A percentile compares a stretch with the other conserved stretches of the same genome.
Evolutionary conservation across 2,888 invertebrate genomes (phyloP).

Genomic region (Hylaea fasciaria): DNA sequence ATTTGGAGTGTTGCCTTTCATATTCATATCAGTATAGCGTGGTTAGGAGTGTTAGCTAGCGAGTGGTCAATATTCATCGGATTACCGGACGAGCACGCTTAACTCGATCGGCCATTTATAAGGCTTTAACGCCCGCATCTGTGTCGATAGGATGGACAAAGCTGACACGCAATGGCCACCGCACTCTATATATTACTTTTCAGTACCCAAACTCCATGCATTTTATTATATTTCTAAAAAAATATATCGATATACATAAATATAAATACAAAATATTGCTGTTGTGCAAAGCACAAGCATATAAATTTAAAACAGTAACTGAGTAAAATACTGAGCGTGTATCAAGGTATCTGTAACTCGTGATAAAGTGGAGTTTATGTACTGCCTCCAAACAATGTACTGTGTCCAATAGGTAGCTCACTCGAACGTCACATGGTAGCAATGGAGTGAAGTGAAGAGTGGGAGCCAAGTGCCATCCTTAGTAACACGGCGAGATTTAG

Average conservation of each 20-base stretch:
- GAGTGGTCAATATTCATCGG: constrained; percentile 27
- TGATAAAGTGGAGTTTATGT: too few relatives aligned
- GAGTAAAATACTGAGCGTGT: too few relatives aligned
- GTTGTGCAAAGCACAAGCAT: not conserved
- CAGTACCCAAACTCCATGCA: not conserved
- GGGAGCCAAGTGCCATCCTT: not conserved
- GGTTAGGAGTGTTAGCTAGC: not conserved
- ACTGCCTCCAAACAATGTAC: too few relatives aligned
- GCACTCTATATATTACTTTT: not conserved
- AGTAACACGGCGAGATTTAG: not conserved
- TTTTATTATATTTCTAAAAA: too few relatives aligned
- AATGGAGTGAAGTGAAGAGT: constrained; percentile 5
- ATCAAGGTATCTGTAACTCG: too few relatives aligned
- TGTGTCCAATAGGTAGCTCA: too few relatives aligned
- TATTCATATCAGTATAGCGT: not conserved
- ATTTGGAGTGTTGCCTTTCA: not conserved
- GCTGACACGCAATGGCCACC: constrained; percentile 10
- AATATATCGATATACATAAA: too few relatives aligned
- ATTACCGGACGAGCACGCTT: constrained; percentile 20
- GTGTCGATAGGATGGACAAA: constrained; percentile 16
- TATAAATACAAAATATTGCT: too few relatives aligned
- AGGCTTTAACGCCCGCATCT: constrained; percentile 32
- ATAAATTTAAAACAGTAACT: too few relatives aligned
- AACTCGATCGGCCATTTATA: constrained; percentile 25
- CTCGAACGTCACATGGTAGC: constrained; percentile 7